These are phyloP conservation scores for Helleia helle DNA, from an alignment of 2,888 invertebrate genomes.

Conservation along the genomic window DNA sequence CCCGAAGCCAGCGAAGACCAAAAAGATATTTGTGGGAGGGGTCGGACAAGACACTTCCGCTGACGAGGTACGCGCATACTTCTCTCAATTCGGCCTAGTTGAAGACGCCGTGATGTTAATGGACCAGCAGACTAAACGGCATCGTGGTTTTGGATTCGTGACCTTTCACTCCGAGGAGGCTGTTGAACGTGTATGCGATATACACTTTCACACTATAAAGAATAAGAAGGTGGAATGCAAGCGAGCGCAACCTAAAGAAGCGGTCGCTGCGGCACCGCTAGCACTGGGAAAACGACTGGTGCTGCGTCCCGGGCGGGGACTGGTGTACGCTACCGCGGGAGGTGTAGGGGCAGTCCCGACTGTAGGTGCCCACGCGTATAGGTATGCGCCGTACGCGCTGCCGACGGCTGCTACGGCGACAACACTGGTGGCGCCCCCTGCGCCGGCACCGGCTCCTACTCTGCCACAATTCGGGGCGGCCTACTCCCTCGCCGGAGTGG, in stretches of 20 bases:
- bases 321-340: slow-evolving; percentile 70
- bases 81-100: slow-evolving; percentile 91
- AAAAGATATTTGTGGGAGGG: slow-evolving; percentile 94
- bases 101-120: slow-evolving; percentile 95
- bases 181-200: slow-evolving; percentile 93
- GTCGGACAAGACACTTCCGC: slow-evolving; percentile 94
- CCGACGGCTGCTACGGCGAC: slow-evolving; percentile 64
- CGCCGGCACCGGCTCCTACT: slow-evolving; percentile 73
- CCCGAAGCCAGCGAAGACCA: slow-evolving; percentile 89
- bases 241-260: slow-evolving; percentile 93
- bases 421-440: slow-evolving; percentile 65
- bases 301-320: slow-evolving; percentile 79
- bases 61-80: slow-evolving; percentile 92
- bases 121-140: slow-evolving; percentile 94
- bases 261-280: slow-evolving; percentile 79
- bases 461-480: slow-evolving; percentile 79
- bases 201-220: slow-evolving; percentile 94
- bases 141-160: slow-evolving; percentile 93
- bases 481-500: slow-evolving; percentile 90
- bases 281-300: slow-evolving; percentile 83
- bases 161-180: slow-evolving; percentile 94
- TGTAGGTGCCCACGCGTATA: slow-evolving; percentile 54
- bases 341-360: slow-evolving; percentile 43
- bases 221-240: slow-evolving; percentile 93
- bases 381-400: slow-evolving; percentile 70